Conservation (phyloP, 2,113 vertebrate species). For the Cololabis saira region DNA sequence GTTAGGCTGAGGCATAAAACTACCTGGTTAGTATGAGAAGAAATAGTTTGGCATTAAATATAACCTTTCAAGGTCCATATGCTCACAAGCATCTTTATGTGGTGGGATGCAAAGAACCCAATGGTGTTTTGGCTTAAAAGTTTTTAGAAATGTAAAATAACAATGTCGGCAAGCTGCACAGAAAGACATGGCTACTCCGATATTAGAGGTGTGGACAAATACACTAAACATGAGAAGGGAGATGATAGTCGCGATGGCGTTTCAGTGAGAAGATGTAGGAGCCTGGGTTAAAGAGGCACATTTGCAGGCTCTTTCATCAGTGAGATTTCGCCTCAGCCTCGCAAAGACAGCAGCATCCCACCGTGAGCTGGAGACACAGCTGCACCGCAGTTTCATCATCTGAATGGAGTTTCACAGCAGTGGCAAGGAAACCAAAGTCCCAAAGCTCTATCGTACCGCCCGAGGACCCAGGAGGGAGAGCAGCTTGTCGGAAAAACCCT, state of each 20-base stretch:
- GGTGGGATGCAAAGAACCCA: too few relatives aligned
- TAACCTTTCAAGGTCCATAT: not conserved
- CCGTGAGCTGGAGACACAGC: constrained; percentile 67
- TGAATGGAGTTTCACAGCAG: constrained; percentile 77
- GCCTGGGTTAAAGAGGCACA: constrained; percentile 58
- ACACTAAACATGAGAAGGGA: constrained; percentile 6
- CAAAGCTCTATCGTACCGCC: constrained; percentile 50
- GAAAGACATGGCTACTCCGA: not conserved
- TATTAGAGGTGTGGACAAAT: constrained; percentile 8
- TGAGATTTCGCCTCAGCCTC: constrained; percentile 52
- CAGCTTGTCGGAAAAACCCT: constrained; percentile 47
- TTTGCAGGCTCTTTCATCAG: constrained; percentile 78
- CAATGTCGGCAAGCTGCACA: too few relatives aligned
- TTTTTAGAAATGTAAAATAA: too few relatives aligned
- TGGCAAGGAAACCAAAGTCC: constrained; percentile 63
- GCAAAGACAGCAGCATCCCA: constrained; percentile 70
- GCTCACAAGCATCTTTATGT: not conserved
- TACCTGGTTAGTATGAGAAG: not conserved
- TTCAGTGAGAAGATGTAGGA: constrained; percentile 51
- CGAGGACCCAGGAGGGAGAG: constrained; percentile 57
- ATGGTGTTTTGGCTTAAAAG: too few relatives aligned
- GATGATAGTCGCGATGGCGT: constrained; percentile 48
- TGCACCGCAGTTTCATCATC: constrained; percentile 74
- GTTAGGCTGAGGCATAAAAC: too few relatives aligned
- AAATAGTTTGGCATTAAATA: not conserved